These are phyloP conservation scores for Microtus oregoni DNA, from an alignment of 2,113 vertebrate species.

Conservation along the genomic window DNA sequence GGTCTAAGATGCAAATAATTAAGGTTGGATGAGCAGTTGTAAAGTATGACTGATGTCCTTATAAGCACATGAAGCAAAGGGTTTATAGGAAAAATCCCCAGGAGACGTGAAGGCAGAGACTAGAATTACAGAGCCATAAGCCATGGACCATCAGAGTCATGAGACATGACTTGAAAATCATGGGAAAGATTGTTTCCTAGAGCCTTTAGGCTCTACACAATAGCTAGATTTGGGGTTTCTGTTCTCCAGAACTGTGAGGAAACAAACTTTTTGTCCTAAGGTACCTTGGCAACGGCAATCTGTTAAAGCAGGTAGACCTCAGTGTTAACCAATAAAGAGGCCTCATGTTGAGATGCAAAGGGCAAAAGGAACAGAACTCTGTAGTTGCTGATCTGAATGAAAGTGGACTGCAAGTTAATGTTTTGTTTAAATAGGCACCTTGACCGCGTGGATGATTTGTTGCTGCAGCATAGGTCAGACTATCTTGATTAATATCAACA, in stretches of 20 bases:
- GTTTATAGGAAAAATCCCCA: background rate
- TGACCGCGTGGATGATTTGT: background rate
- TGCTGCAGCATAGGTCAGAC: background rate
- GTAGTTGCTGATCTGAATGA: background rate
- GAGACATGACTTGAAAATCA: background rate
- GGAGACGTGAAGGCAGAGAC: background rate
- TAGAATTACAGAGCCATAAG: fast-evolving
- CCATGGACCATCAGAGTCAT: background rate
- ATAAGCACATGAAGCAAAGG: background rate
- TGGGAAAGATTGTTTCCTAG: background rate
- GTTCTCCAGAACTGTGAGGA: background rate
- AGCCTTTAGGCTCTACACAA: no score
- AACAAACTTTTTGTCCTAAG: background rate
- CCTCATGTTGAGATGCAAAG: background rate
- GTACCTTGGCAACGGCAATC: no score
- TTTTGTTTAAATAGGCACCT: background rate
- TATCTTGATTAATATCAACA: background rate
- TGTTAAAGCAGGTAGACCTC: background rate
- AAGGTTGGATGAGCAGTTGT: background rate
- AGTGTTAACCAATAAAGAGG: background rate
- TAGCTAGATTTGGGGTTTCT: background rate
- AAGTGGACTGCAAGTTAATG: background rate
- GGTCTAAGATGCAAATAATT: background rate
- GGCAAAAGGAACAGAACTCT: background rate
- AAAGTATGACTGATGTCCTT: background rate